Evolutionary conservation across 2,113 vertebrate genomes (phyloP).

Genomic region (Panurus biarmicus): DNA sequence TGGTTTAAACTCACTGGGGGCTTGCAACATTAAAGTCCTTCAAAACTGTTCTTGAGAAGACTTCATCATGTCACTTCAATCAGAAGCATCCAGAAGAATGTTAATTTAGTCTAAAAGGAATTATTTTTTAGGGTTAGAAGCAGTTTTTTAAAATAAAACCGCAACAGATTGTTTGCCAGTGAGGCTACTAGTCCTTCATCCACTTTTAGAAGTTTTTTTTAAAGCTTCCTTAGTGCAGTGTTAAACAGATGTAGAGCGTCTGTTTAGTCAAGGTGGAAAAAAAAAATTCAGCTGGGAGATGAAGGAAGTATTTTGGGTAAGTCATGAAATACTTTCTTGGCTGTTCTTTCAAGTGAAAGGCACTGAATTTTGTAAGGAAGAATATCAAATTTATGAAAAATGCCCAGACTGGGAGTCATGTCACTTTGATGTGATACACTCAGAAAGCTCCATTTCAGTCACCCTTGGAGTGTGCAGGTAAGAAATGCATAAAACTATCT

Average conservation of each 20-base stretch:
- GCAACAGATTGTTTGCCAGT: not conserved
- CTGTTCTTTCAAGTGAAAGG: not conserved
- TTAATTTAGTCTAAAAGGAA: not conserved
- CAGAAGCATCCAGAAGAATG: not conserved
- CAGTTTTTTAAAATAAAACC: not conserved
- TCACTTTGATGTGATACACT: not conserved
- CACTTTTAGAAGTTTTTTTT: not conserved
- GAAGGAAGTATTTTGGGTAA: not conserved
- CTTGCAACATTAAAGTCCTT: not conserved
- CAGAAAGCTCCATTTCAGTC: not conserved
- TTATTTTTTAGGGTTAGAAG: not conserved
- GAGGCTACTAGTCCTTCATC: not conserved
- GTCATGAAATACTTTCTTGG: not conserved
- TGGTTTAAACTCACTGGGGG: not conserved
- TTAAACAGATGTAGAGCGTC: not conserved
- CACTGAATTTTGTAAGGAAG: not conserved
- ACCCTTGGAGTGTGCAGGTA: not conserved
- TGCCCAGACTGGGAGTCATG: not conserved
- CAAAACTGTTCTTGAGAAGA: not conserved
- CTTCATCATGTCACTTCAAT: not conserved
- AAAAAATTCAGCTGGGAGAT: not conserved
- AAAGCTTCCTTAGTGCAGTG: not conserved
- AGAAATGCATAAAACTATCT: not conserved
- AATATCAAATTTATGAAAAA: not conserved
- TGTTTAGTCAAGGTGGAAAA: not conserved